Percentiles rank a stretch among this genome's conserved stretches.
Evolutionary conservation across 2,797 vertebrate genomes (phyloP).

Genomic region (Pachyuromys duprasi): DNA sequence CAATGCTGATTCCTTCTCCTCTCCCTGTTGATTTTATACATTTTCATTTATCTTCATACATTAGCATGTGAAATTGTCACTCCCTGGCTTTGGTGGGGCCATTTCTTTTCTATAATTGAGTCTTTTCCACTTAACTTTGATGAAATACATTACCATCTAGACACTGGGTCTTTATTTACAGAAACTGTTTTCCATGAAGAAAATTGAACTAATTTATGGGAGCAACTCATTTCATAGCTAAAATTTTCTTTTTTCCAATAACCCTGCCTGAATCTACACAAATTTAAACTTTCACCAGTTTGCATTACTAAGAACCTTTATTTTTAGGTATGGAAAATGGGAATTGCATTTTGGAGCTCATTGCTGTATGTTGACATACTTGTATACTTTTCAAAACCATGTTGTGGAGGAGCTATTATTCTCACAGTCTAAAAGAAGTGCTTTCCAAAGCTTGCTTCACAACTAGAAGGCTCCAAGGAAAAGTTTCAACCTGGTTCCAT

Average conservation of each 20-base stretch:
- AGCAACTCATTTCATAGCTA: not conserved
- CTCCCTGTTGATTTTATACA: not conserved
- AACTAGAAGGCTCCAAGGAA: not conserved
- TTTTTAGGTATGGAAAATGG: not conserved
- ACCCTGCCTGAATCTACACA: not conserved
- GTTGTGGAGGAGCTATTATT: not conserved
- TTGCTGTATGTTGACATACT: not conserved
- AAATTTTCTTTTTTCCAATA: constrained; percentile 9
- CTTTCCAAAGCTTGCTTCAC: not conserved
- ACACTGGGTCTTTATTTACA: constrained; percentile 6
- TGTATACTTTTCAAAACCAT: not conserved
- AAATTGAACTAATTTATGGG: constrained; percentile 20
- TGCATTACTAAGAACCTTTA: not conserved
- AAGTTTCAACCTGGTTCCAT: not conserved
- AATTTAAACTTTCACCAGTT: not conserved
- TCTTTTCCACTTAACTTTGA: not conserved
- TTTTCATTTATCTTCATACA: constrained; percentile 11
- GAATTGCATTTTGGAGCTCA: not conserved
- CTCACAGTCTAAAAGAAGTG: constrained; percentile 20
- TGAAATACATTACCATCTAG: not conserved
- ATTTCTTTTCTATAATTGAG: not conserved
- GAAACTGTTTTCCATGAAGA: not conserved
- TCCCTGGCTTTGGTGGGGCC: not conserved
- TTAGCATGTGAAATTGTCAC: not conserved
- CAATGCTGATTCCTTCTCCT: not conserved